phyloP scores from a whole-genome alignment of 2,797 vertebrate species.

The Myripristis murdjan region DNA sequence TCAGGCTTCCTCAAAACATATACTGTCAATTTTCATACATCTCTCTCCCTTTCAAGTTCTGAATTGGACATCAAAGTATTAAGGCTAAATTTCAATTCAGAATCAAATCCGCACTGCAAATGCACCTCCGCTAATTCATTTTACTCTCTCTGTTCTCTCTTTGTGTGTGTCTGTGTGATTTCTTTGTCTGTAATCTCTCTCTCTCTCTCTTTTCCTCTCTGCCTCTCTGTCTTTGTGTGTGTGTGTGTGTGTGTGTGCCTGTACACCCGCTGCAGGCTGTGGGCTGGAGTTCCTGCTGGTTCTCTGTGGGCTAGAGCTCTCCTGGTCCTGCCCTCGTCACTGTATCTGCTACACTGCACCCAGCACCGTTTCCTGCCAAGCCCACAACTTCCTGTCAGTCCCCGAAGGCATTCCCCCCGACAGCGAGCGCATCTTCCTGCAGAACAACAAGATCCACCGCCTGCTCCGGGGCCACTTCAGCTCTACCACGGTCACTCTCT shows the following conservation, averaged over 20 bases:
- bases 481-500: slow-evolving; percentile 93
- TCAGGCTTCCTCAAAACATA: slow-evolving; percentile 15
- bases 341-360: slow-evolving; percentile 97
- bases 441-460: slow-evolving; percentile 97
- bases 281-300: slow-evolving; percentile 95
- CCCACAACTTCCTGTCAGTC: slow-evolving; percentile 94
- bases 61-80: slow-evolving; percentile 19
- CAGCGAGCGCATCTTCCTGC: slow-evolving; percentile 97
- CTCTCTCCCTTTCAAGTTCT: slow-evolving; percentile 22
- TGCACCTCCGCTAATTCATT: slow-evolving; percentile 28
- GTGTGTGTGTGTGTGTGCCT: slow-evolving; percentile 7
- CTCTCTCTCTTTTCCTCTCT: slow-evolving; percentile 17
- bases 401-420: slow-evolving; percentile 95
- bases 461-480: slow-evolving; percentile 94
- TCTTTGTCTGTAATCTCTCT: slow-evolving; percentile 17
- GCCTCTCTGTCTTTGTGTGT: slow-evolving; percentile 18
- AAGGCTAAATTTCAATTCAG: slow-evolving; percentile 16
- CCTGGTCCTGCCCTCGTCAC: slow-evolving; percentile 93
- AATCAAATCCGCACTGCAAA: slow-evolving; percentile 30
- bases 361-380: slow-evolving; percentile 98
- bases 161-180: slow-evolving; percentile 13
- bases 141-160: slow-evolving; percentile 10
- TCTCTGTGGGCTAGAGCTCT: slow-evolving; percentile 91
- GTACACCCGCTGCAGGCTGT: slow-evolving; percentile 84
- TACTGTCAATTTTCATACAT: slow-evolving; percentile 10